Conservation (phyloP, 2,888 invertebrate genomes). For the Steinernema scapterisci region DNA sequence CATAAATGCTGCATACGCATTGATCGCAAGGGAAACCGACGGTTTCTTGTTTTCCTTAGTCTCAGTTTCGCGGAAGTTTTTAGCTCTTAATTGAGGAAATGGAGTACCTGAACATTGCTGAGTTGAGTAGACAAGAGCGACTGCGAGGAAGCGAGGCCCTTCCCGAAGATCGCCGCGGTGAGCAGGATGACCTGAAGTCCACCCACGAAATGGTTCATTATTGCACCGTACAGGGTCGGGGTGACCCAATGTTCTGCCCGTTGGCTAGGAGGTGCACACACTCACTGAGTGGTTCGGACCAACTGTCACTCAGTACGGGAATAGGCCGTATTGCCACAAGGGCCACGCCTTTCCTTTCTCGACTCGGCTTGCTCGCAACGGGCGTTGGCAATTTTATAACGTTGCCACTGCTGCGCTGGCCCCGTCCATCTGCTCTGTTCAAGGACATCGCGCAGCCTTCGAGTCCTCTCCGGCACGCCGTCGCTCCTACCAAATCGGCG, state of each 20-base stretch:
- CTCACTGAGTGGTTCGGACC: not conserved
- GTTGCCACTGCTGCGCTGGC: conserved; percentile 21
- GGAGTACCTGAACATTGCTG: not conserved
- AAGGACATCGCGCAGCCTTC: conserved; percentile 23
- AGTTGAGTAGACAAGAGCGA: not conserved
- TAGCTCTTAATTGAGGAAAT: not conserved
- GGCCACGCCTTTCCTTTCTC: conserved; percentile 29
- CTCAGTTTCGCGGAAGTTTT: too few species aligned
- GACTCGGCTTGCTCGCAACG: conserved; percentile 1
- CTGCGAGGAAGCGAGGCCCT: not conserved
- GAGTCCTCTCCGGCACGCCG: not conserved
- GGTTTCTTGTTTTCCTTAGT: too few species aligned
- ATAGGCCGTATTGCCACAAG: conserved; percentile 22
- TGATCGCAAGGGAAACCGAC: too few species aligned
- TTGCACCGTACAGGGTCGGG: not conserved
- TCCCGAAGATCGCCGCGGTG: not conserved
- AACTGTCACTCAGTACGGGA: conserved; percentile 27
- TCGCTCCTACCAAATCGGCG: conserved; percentile 11
- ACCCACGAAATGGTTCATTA: not conserved
- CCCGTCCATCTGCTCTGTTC: conserved; percentile 31
- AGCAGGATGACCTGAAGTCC: not conserved
- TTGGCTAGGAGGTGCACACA: not conserved
- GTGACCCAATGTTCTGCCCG: not conserved
- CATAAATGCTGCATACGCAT: not conserved
- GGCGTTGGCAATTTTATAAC: conserved; percentile 16